Evolutionary conservation across 1,140 invertebrate species (phyloP).

Genomic region (Cyphomyrmex costatus): DNA sequence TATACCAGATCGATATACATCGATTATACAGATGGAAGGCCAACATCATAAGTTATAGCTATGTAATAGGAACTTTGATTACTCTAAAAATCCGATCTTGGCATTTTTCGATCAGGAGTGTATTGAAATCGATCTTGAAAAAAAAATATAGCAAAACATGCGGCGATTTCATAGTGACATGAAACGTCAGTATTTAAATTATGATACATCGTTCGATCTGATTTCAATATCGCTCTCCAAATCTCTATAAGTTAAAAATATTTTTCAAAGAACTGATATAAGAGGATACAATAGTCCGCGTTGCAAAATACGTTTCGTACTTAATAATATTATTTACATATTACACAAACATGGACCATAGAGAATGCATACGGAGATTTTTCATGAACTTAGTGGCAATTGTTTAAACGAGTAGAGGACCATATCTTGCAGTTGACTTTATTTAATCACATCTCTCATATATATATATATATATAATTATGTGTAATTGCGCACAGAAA

Average conservation of each 20-base stretch:
- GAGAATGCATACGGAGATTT: constrained; percentile 62
- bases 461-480: constrained; percentile 28
- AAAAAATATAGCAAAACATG: constrained; percentile 7
- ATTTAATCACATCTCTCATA: constrained; percentile 64
- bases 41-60: constrained; percentile 26
- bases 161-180: constrained; percentile 5
- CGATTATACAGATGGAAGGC: constrained; percentile 52
- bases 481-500: constrained; percentile 56
- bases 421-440: constrained; percentile 58
- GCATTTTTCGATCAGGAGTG: constrained; percentile 34
- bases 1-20: constrained; percentile 56
- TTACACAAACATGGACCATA: constrained; percentile 68
- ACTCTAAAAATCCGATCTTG: constrained; percentile 36
- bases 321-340: constrained; percentile 79
- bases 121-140: constrained; percentile 39
- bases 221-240: constrained; percentile 55
- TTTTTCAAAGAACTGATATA: constrained; percentile 43
- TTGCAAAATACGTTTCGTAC: constrained; percentile 72
- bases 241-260: constrained; percentile 52
- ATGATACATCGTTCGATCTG: constrained; percentile 11
- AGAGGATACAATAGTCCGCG: constrained; percentile 2
- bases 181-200: constrained; percentile 15
- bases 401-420: constrained; percentile 66
- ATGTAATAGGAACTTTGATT: constrained; percentile 48
- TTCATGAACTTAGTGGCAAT: constrained; percentile 43